These are phyloP conservation scores for Sarcophaga subvicina DNA, from an alignment of 2,888 invertebrate genomes.

Conservation along the genomic window DNA sequence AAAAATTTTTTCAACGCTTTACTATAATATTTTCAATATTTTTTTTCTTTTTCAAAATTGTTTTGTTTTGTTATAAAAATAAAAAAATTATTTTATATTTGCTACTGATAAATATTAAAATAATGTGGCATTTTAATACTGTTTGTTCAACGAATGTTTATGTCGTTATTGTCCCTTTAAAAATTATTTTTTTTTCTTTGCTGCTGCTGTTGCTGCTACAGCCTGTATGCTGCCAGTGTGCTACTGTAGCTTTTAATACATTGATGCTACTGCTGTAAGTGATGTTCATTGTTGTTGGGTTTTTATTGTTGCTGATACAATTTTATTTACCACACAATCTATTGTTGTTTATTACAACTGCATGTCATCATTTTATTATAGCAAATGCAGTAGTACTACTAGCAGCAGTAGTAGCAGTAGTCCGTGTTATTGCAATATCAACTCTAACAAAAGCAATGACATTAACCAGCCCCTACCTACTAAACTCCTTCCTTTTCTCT, in stretches of 20 bases:
- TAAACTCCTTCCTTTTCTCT: background rate
- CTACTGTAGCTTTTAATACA: background rate
- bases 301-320: constrained; percentile 57
- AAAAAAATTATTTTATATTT: background rate
- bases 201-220: constrained; percentile 39
- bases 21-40: background rate
- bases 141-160: constrained; percentile 53
- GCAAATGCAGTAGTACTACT: constrained; percentile 41
- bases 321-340: constrained; percentile 61
- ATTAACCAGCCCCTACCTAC: constrained; percentile 5
- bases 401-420: too few species aligned
- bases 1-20: too few species aligned
- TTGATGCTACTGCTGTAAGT: constrained; percentile 39
- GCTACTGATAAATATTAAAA: constrained; percentile 61
- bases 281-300: constrained; percentile 17
- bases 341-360: constrained; percentile 67
- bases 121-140: constrained; percentile 65
- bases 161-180: constrained; percentile 29
- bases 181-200: background rate
- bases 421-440: background rate
- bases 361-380: constrained; percentile 63
- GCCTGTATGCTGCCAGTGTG: too few species aligned
- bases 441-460: constrained; percentile 24
- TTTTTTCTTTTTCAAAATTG: constrained; percentile 11
- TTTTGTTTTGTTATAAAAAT: background rate